phyloP scores from a whole-genome alignment of 2,113 vertebrate species.

The Cynocephalus volans region DNA sequence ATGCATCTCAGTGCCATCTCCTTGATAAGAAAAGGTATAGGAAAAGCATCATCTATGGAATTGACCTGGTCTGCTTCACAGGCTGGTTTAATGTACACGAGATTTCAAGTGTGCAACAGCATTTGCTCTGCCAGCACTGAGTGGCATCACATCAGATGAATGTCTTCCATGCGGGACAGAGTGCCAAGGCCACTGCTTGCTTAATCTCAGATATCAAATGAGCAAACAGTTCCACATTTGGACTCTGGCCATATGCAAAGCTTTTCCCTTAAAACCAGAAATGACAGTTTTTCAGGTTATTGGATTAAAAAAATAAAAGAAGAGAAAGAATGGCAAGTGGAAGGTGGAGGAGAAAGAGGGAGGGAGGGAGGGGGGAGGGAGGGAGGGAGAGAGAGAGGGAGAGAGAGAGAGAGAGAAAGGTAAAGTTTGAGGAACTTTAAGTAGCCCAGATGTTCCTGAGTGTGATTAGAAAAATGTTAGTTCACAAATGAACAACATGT shows the following conservation, averaged over 20 bases:
- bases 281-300: neutral
- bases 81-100: accelerated
- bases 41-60: neutral
- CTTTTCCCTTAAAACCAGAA: neutral
- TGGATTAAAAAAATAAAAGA: neutral
- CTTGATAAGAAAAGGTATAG: neutral
- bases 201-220: neutral
- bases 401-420: too few species aligned
- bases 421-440: accelerated
- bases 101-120: neutral
- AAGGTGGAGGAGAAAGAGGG: accelerated
- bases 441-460: neutral
- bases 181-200: neutral
- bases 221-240: neutral
- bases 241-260: neutral
- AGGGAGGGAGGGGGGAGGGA: accelerated
- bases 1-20: neutral
- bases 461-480: neutral
- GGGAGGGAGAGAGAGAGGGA: accelerated
- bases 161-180: too few species aligned
- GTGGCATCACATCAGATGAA: too few species aligned
- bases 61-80: neutral
- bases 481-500: neutral
- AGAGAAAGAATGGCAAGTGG: too few species aligned
- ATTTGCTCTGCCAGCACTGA: neutral